Base-by-base conservation (phyloP, 2,113 vertebrate species). In the Platichthys stellatus region DNA sequence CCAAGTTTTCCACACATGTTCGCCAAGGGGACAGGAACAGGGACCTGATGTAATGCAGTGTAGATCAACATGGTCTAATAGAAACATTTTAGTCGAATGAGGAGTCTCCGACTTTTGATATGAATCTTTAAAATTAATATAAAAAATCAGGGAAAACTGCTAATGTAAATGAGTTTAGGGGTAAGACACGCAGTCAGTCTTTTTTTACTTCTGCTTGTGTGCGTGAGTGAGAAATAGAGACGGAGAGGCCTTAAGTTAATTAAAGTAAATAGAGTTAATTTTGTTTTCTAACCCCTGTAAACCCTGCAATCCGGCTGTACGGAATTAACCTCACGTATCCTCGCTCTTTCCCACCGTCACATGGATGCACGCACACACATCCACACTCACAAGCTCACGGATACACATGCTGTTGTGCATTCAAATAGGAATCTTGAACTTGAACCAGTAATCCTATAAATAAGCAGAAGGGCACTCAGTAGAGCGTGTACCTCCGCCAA, bases 271-370 rank as follows among this genome's bases (percentile, higher is more conserved):
- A 35, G 63, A 14, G 63, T 85, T 85, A 64, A 87, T 88, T 88
- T 88, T 68, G 76, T 84, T 85, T 78, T 62, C 60, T 56, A 54
- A 88, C 85, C 78, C 38, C 28, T 15, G 66, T 59, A 20, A 85
- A 85, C 83, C 77, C 72, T 23, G 49, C 74, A 85, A 82, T 88
- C 82, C 38, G 54, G 24, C 77, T 69, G 68, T 28, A 20, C 4
- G 63, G 85, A 78, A 86, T 90, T 85, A 89, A 71, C 90, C 85
- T 89, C 63, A 51, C 58, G 61, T 74, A 74, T 68, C 79, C 74
- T 70, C 40, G n/a, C 54, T 66, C 26, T 28, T 60, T 63, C 61
- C 53, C 67, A 47, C 13, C 51, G 9, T 70, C 77, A 43, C 45
- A 74, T 28, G 2, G 1, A 15, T 10, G 1, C 43, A 51, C 40